Evolutionary conservation across 1,140 invertebrate genomes (phyloP).

Genomic region (Zophobas atratus): DNA sequence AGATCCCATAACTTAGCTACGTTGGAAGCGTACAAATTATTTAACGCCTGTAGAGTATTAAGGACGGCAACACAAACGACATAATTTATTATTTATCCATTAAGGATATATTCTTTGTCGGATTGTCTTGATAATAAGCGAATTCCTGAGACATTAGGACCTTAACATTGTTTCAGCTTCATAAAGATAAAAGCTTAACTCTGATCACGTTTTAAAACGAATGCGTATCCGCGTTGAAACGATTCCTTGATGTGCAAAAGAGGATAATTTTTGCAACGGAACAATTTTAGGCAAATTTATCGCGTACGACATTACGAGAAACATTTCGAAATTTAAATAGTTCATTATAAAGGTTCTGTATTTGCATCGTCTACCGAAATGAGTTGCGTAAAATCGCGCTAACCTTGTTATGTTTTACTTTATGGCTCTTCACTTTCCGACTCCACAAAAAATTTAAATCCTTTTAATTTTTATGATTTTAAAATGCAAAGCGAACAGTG

Average conservation of each 20-base stretch:
- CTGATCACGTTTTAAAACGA: slow-evolving; percentile 31
- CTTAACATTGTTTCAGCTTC: slow-evolving; percentile 20
- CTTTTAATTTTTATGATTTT: slow-evolving; percentile 15
- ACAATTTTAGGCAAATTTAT: slow-evolving; percentile 21
- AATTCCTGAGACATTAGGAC: slow-evolving; percentile 3
- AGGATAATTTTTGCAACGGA: slow-evolving; percentile 35
- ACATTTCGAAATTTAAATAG: slow-evolving; percentile 29
- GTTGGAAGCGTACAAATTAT: background rate
- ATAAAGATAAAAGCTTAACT: slow-evolving; percentile 31
- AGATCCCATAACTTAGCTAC: slow-evolving; percentile 21
- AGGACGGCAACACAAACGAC: background rate
- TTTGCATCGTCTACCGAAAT: background rate
- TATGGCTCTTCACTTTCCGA: background rate
- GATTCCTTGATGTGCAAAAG: slow-evolving; percentile 20
- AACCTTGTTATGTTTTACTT: slow-evolving; percentile 3
- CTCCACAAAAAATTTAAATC: background rate
- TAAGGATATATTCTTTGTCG: background rate
- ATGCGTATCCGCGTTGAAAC: slow-evolving; percentile 28
- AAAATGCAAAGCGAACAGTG: slow-evolving; percentile 2
- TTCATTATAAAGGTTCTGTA: slow-evolving; percentile 21
- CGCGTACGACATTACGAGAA: slow-evolving; percentile 5
- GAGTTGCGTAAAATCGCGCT: slow-evolving; percentile 1
- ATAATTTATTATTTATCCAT: background rate
- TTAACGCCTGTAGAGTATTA: background rate
- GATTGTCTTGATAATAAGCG: slow-evolving; percentile 12